phyloP scores from a whole-genome alignment of 2,888 invertebrate species.

The Macrosoma leucophasiata region DNA sequence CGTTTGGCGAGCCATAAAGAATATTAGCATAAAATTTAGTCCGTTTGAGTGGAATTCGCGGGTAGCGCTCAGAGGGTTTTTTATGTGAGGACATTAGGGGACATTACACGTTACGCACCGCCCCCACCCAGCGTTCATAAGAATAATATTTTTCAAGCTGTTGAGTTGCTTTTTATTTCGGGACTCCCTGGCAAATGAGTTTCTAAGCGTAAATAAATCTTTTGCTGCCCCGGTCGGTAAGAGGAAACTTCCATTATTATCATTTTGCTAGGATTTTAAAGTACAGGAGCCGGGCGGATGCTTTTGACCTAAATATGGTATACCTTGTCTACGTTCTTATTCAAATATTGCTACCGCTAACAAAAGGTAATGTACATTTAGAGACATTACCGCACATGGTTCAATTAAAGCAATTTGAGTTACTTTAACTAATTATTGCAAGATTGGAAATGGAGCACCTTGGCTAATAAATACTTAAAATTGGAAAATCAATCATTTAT shows the following conservation, averaged over 20 bases:
- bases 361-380: too few species aligned
- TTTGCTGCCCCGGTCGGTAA: slow-evolving; percentile 36
- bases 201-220: slow-evolving; percentile 66
- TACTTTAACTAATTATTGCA: too few species aligned
- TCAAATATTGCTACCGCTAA: too few species aligned
- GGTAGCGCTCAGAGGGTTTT: slow-evolving; percentile 39
- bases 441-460: too few species aligned
- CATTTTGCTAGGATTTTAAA: slow-evolving; percentile 29
- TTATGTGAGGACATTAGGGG: slow-evolving; percentile 57
- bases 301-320: too few species aligned
- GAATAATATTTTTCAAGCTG: slow-evolving; percentile 68
- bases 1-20: slow-evolving; percentile 54
- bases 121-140: too few species aligned
- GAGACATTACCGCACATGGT: too few species aligned
- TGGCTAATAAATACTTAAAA: too few species aligned
- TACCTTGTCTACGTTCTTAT: too few species aligned
- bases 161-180: slow-evolving; percentile 62
- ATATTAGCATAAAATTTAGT: slow-evolving; percentile 59
- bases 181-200: slow-evolving; percentile 55
- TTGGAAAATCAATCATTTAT: too few species aligned
- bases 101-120: slow-evolving; percentile 43
- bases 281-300: slow-evolving; percentile 10
- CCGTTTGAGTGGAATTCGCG: slow-evolving; percentile 47
- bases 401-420: too few species aligned
- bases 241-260: slow-evolving; percentile 41